Base-by-base conservation (phyloP, 2,888 invertebrate species). In the Halictus ligatus region DNA sequence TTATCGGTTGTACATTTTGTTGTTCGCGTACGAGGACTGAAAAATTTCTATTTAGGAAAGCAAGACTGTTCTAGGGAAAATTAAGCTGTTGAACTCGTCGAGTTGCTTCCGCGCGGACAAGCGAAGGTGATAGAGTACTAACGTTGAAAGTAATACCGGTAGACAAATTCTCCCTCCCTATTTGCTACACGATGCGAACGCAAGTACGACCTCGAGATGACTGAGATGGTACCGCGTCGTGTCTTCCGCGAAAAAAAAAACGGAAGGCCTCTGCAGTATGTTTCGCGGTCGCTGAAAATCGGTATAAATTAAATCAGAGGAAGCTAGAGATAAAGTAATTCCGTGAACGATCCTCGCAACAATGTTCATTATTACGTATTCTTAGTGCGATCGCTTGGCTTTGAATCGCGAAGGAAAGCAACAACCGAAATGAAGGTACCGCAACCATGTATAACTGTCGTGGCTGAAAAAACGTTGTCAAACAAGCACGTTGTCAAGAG, bases 1-100 rank as follows among this genome's bases (percentile, higher is more conserved):
- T 50, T n/a, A 40, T 80, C 72, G 72, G 73, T 67, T 80, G 83
- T 78, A 78, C 75, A 78, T 82, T 78, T 67, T 25, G 78, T 84
- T 80, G 54, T 43, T 75, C 73, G 77, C 35, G 58, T 43, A 75
- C n/a, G 69, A 60, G 71, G 18, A 67, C 58, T 69, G 58, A 58
- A 29, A 69, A 71, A 86, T 82, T 72, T 48, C 71, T 86, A 79
- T 82, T 75, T 76, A 82, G 46, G 21, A 69, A 77, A 35, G 71
- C 54, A 73, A 58, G 76, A 80, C 73, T 80, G 83, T 81, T 75
- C 43, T 79, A 76, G 35, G n/a, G 50, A 60, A 78, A 78, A 85
- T 78, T 60, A 54, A 64, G 54, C 67, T 46, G 75, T 73, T 58
- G 35, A 77, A 72, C 29, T n/a, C 72, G 54, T 48, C 48, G 46